A percentile compares a stretch with the other conserved stretches of the same genome.
phyloP scores from a whole-genome alignment of 1,140 invertebrate genomes.

The Mya arenaria region DNA sequence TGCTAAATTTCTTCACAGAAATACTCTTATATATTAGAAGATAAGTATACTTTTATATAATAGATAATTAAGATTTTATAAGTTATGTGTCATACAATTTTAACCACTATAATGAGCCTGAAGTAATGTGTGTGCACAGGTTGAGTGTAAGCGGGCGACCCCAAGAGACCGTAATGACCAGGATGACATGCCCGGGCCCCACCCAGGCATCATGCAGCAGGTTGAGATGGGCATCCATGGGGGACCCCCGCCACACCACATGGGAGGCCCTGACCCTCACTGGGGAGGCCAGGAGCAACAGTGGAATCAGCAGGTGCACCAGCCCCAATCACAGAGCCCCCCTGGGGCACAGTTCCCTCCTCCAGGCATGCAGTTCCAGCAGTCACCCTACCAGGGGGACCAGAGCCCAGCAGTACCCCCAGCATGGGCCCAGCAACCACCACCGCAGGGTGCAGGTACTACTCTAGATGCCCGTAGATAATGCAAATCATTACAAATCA shows the following conservation, averaged over 20 bases:
- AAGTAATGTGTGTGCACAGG: constrained; percentile 23
- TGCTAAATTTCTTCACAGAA: too few relatives aligned
- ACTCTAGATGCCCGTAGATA: background rate
- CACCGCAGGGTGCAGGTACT: constrained; percentile 35
- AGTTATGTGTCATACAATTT: too few relatives aligned
- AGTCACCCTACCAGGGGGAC: constrained; percentile 14
- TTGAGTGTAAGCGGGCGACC: constrained; percentile 50
- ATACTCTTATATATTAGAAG: too few relatives aligned
- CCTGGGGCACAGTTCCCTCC: constrained; percentile 7
- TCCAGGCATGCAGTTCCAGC: constrained; percentile 26
- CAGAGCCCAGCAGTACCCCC: background rate
- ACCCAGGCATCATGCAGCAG: constrained; percentile 32
- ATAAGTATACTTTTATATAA: too few relatives aligned
- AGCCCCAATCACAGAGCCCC: constrained; percentile 12
- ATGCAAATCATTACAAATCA: background rate
- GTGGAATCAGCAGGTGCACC: constrained; percentile 35
- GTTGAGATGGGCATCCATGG: background rate
- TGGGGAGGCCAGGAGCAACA: constrained; percentile 25
- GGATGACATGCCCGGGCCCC: constrained; percentile 12
- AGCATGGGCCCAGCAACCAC: constrained; percentile 31
- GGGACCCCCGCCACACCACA: background rate
- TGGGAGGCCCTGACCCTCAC: constrained; percentile 19
- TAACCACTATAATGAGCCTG: too few relatives aligned
- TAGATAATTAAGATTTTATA: too few relatives aligned
- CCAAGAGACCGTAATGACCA: constrained; percentile 23